Conservation (phyloP, 2,797 vertebrate genomes). For the Catharus ustulatus region DNA sequence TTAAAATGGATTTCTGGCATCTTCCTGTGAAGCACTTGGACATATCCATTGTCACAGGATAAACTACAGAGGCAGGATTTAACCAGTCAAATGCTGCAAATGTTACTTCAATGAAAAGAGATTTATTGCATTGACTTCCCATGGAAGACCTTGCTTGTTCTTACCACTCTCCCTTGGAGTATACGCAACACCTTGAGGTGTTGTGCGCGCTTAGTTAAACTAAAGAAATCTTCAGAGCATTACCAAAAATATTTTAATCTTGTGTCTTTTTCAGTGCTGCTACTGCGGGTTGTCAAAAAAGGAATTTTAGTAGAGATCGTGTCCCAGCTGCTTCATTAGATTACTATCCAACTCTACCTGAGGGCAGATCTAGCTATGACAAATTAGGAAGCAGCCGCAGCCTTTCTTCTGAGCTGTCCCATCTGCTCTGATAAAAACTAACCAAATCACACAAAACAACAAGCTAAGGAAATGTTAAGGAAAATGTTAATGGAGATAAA, state of each 20-base stretch:
- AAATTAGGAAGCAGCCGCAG: neutral
- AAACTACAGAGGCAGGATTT: neutral
- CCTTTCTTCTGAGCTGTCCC: neutral
- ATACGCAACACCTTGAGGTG: neutral
- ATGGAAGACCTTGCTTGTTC: neutral
- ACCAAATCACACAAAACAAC: neutral
- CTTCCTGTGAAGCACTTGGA: neutral
- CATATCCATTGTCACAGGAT: neutral
- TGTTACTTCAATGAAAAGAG: neutral
- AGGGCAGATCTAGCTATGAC: neutral
- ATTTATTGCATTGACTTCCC: neutral
- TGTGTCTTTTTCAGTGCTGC: neutral
- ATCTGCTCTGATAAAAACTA: neutral
- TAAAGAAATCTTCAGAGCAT: neutral
- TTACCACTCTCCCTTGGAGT: neutral
- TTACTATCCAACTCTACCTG: neutral
- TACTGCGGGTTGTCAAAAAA: neutral
- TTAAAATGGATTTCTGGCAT: neutral
- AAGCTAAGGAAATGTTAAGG: neutral
- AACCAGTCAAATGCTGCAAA: neutral
- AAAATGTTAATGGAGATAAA: neutral
- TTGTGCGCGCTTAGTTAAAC: neutral
- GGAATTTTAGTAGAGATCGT: neutral
- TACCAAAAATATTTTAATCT: neutral
- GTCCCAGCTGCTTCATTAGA: neutral